A percentile compares a stretch with the other conserved stretches of the same genome.
Evolutionary conservation across 2,113 vertebrate species (phyloP).

Genomic region (Cryptoleucopteryx plumbea): DNA sequence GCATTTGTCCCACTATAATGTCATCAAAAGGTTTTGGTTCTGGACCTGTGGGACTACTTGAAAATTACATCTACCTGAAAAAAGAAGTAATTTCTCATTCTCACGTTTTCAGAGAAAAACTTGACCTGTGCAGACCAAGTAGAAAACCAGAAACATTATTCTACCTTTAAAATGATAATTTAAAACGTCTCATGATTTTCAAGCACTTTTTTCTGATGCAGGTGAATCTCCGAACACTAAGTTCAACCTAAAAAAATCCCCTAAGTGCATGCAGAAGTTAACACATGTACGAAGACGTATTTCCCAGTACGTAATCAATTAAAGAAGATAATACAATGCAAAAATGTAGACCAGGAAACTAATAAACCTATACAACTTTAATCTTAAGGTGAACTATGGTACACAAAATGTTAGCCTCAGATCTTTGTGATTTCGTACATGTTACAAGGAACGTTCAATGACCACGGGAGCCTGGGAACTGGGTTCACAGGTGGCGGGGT

Average conservation of each 20-base stretch:
- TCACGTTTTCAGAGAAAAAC: not conserved
- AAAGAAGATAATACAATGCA: not conserved
- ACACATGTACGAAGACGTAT: not conserved
- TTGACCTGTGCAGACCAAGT: not conserved
- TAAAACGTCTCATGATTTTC: not conserved
- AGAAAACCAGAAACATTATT: not conserved
- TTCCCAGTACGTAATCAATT: not conserved
- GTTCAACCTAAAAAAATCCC: not conserved
- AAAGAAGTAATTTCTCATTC: not conserved
- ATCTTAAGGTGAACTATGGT: not conserved
- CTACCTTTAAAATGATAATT: not conserved
- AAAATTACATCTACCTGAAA: not conserved
- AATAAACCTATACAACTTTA: not conserved
- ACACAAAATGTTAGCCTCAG: not conserved
- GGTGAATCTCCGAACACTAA: not conserved
- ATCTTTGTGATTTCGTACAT: not conserved
- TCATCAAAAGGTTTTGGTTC: not conserved
- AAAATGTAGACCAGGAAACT: not conserved
- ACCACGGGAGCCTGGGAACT: not conserved
- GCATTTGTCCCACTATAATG: not conserved
- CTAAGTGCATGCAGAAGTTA: not conserved
- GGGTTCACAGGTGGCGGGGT: not conserved
- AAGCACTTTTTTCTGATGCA: not conserved
- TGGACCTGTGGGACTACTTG: not conserved
- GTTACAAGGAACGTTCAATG: not conserved